Base-by-base conservation (phyloP, 2,888 invertebrate species). In the Branchellion lobata region DNA sequence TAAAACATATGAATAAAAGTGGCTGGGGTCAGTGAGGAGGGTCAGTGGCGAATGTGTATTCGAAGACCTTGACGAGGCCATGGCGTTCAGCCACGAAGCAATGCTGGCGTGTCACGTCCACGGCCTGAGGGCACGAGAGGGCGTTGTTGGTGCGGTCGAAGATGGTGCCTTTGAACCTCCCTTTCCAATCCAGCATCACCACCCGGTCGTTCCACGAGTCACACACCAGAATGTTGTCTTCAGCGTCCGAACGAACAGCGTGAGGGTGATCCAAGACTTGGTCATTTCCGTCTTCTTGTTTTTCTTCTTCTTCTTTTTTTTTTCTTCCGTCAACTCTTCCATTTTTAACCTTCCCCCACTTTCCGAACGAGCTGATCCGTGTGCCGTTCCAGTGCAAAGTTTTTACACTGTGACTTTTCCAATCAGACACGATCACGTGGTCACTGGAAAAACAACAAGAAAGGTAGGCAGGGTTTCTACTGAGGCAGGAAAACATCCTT, bases 171-270 rank as follows among this genome's bases (percentile, higher is more conserved):
- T 80, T 27, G 73, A 79, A 82, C 27, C 57, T 27, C 0, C 82
- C 83, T 31, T 83, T 81, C 69, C 79, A 77, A 1, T 81, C 75
- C 69, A 83, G 31, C 33, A 83, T 34, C 71, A 81, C 79, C 29
- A 83, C 61, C 14, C 83, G 68, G 76, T 83, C 82, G 80, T 83
- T 83, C 83, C 83, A 83, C 34, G 83, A 83, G 80, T 82, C 82
- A 29, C 82, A 82, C 40, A 84, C 77, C 51, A 83, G 36, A 14
- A 83, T 73, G 47, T 83, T 80, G 36, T 82, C 82, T 51, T 80
- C 81, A 11, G 53, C 53, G 77, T 83, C 83, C 2, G 81, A 74
- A 53, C 81, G 80, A 36, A 83, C 74, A 29, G 82, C 84, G 80
- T 83, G 82, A 14, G 83, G 83, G 40, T 82, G 83, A 65, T 83